Base-by-base conservation (phyloP, 2,888 invertebrate species). In the Mamestra brassicae region DNA sequence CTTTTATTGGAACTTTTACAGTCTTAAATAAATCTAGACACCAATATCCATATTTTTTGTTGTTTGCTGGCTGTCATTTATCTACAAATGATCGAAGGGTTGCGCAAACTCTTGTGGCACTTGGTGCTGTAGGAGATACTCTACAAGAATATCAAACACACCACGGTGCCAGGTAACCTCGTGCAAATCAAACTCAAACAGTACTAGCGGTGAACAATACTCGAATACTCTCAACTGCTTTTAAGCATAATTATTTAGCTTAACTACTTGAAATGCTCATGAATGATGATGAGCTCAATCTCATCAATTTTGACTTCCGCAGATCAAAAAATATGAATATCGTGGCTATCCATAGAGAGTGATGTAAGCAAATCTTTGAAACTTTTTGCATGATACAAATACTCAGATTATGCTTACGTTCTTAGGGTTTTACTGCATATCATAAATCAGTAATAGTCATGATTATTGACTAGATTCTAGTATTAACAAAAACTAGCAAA, bases 31-130 rank as follows among this genome's bases (percentile, higher is more conserved):
- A 70, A 85, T 86, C 85, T 89, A 89, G 82, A 87, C 89, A 94
- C 91, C 93, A 95, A 96, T 95, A 96, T 96, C 95, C 96, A 96
- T 96, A 96, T 96, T 96, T 96, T 95, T 96, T 94, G 93, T 88
- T 89, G 88, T 89, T 89, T 89, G 90, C 90, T 93, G 96, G 96
- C 89, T 96, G 96, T 95, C 96, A 96, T 96, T 96, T 96, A 96
- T 93, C 86, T 87, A 80, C 64, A 71, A 76, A 80, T 60, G 73
- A 89, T 88, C 78, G 80, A 80, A 83, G 83, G 88, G 84, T 89
- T 89, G 88, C 87, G 85, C 75, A 90, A 87, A 90, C 88, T 88
- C 83, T 74, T 72, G 89, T 89, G 88, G 89, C 89, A 89, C 89
- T 89, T 86, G 90, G 86, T 90, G 85, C 85, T 83, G 79, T 79